Conservation (phyloP, 2,113 vertebrate genomes). For the Rhinogobius similis region DNA sequence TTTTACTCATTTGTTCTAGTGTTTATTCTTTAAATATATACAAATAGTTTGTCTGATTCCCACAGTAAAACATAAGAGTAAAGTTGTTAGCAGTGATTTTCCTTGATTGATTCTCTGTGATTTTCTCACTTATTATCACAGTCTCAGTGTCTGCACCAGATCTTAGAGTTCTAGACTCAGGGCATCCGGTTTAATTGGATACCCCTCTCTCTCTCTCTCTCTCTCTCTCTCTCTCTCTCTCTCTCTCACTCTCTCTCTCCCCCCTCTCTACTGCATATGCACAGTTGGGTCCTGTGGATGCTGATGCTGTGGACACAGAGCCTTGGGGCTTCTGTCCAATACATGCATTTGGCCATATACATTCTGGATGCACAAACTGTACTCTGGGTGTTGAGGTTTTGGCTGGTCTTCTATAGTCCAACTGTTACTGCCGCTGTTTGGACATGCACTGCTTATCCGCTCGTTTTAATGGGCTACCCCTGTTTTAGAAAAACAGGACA, state of each 20-base stretch:
- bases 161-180: slow-evolving; percentile 59
- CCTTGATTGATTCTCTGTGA: too few relatives aligned
- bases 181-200: slow-evolving; percentile 73
- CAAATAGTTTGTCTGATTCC: neutral
- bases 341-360: slow-evolving; percentile 47
- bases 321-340: slow-evolving; percentile 62
- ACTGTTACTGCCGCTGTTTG: slow-evolving; percentile 41
- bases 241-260: neutral
- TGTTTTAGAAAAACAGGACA: slow-evolving; percentile 25
- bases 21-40: neutral
- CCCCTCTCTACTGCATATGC: slow-evolving; percentile 26
- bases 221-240: slow-evolving; percentile 27
- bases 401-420: slow-evolving; percentile 51
- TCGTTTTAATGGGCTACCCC: slow-evolving; percentile 39
- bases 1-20: too few relatives aligned
- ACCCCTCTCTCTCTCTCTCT: too few relatives aligned
- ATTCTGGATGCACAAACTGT: slow-evolving; percentile 18
- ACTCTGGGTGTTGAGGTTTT: slow-evolving; percentile 40
- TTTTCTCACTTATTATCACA: too few relatives aligned
- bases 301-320: slow-evolving; percentile 62
- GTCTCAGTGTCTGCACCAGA: slow-evolving; percentile 24
- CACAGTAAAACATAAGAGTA: neutral
- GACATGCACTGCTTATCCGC: slow-evolving; percentile 37
- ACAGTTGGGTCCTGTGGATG: slow-evolving; percentile 60
- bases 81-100: neutral